Evolutionary conservation across 2,888 invertebrate species (phyloP).

Genomic region (Electrophaes corylata): DNA sequence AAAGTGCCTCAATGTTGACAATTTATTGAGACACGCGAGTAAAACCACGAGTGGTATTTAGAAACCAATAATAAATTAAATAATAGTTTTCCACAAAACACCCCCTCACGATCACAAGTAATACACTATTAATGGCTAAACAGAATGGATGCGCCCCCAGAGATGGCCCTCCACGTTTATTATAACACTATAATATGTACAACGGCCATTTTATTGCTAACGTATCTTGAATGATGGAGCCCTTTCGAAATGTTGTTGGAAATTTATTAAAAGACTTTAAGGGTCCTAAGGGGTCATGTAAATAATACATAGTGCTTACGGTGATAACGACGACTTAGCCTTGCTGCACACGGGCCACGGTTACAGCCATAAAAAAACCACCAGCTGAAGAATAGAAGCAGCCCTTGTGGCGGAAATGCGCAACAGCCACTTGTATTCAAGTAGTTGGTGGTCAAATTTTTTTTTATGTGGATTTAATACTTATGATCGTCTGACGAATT

Average conservation of each 20-base stretch:
- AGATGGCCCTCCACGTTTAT: conserved; percentile 64
- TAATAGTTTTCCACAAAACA: conserved; percentile 21
- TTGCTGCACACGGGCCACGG: no score
- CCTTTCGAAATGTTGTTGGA: conserved; percentile 59
- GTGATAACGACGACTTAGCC: conserved; percentile 40
- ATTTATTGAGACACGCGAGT: no score
- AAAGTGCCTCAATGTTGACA: no score
- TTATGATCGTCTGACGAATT: no score
- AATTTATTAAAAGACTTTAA: conserved; percentile 68
- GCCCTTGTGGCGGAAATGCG: no score
- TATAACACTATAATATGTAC: conserved; percentile 74
- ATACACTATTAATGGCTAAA: conserved; percentile 68
- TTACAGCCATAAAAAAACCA: no score
- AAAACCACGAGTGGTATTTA: no score
- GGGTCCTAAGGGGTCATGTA: conserved; percentile 54
- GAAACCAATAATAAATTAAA: no score
- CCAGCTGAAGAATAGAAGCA: no score
- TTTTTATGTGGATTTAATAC: no score
- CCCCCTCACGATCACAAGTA: conserved; percentile 32
- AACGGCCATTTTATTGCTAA: conserved; percentile 73
- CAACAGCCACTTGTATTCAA: no score
- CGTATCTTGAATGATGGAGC: conserved; percentile 67
- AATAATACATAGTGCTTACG: conserved; percentile 53
- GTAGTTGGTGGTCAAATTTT: no score
- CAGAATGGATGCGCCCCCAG: conserved; percentile 74